Evolutionary conservation across 2,888 invertebrate genomes (phyloP).

Genomic region (Ectemnius continuus): DNA sequence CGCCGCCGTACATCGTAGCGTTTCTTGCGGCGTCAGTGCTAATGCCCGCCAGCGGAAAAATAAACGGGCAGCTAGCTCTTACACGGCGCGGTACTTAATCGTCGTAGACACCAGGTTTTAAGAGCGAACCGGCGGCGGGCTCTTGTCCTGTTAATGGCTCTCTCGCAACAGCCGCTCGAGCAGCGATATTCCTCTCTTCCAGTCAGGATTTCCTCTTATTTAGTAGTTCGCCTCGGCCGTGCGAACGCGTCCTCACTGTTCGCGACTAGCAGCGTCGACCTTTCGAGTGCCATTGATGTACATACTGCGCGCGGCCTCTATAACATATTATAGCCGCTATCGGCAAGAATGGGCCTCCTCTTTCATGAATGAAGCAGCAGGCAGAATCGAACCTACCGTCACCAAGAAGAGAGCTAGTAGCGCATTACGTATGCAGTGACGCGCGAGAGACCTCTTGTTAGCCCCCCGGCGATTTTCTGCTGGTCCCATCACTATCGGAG

Average conservation of each 20-base stretch:
- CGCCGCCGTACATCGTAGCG: background rate
- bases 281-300: constrained; percentile 1
- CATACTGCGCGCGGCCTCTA: background rate
- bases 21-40: constrained; percentile 16
- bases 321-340: background rate
- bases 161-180: background rate
- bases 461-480: background rate
- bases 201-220: no score
- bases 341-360: constrained; percentile 7
- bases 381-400: no score
- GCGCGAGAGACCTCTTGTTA: background rate
- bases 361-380: constrained; percentile 2
- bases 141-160: constrained; percentile 8
- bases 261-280: background rate
- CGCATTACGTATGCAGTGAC: constrained; percentile 4
- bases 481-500: background rate
- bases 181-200: background rate
- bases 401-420: background rate
- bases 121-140: constrained; percentile 1
- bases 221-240: no score
- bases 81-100: background rate
- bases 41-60: constrained; percentile 25
- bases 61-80: constrained; percentile 5
- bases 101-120: background rate
- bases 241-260: no score